Evolutionary conservation across 1,140 invertebrate genomes (phyloP), one percentile per base, ranked within the genome.

Genomic region (Battus philenor): DNA sequence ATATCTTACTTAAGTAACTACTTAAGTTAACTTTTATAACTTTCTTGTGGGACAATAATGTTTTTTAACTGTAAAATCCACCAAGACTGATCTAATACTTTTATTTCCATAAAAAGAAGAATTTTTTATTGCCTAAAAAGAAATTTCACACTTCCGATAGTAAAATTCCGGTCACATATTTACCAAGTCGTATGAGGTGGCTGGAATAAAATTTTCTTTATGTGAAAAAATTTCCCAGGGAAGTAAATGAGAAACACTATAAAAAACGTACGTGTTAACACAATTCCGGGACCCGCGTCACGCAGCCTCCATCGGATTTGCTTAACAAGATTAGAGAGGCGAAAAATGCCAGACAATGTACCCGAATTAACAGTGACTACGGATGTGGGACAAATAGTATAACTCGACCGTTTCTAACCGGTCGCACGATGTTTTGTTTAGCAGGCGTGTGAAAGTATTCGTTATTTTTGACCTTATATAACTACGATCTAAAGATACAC

Each of bases 241-340:
- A 41, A 24, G 38, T 41, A 41, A 41, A 41, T 29, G 38, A 41
- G 24, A 13, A 39, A 26, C 18, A 27, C 38, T 41, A 41, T 24
- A 41, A 41, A 41, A 41, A 41, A 41, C 38, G 38, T 41, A 41
- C 38, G 38, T 41, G 38, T 51, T 50, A 54, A 68, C 39, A 46
- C 38, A 59, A 60, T 54, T 41, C 48, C 26, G 38, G 44, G 52
- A 62, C 65, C 69, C 67, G 38, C 48, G 61, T 71, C 61, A 64
- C 56, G 41, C 47, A 17, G 51, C 30, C 34, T 54, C 47, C 54
- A 47, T 54, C 49, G 62, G 57, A 71, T 76, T 71, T 61, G 59
- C 59, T 64, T 67, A 76, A 73, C 62, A 55, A 70, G 72, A 76
- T 76, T 70, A 72, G 45, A 65, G 44, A 49, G 49, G 49, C 53